These are phyloP conservation scores for Mythimna lalbum DNA, from an alignment of 2,888 invertebrate genomes.

Conservation along the genomic window DNA sequence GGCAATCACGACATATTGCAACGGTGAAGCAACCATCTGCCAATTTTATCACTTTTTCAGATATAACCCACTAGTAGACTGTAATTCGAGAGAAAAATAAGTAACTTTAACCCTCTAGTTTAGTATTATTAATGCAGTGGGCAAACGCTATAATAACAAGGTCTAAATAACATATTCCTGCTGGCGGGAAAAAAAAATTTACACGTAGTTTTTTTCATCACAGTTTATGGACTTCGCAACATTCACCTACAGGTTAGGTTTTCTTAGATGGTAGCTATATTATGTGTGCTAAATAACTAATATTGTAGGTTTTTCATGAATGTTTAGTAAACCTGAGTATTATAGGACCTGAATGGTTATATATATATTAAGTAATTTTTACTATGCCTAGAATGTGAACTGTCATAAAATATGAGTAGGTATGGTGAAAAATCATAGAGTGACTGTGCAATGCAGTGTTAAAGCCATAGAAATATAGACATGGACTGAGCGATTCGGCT, in stretches of 20 bases:
- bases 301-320: slow-evolving; percentile 51
- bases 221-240: slow-evolving; percentile 12
- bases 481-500: too few relatives aligned
- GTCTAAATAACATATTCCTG: slow-evolving; percentile 44
- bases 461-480: too few relatives aligned
- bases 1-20: background rate
- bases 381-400: slow-evolving; percentile 13
- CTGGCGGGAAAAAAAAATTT: slow-evolving; percentile 53
- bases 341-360: slow-evolving; percentile 4
- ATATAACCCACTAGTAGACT: slow-evolving; percentile 35
- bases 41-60: slow-evolving; percentile 10
- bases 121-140: slow-evolving; percentile 1
- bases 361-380: background rate
- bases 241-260: slow-evolving; percentile 49
- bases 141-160: slow-evolving; percentile 26
- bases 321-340: slow-evolving; percentile 25
- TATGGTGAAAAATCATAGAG: background rate
- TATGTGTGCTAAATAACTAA: slow-evolving; percentile 41
- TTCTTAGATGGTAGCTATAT: slow-evolving; percentile 33
- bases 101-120: slow-evolving; percentile 22
- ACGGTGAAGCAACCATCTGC: background rate
- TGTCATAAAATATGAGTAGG: background rate
- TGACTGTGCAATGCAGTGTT: background rate
- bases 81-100: slow-evolving; percentile 44
- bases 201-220: slow-evolving; percentile 33